Evolutionary conservation across 2,888 invertebrate genomes (phyloP), one percentile per base, ranked within the genome.

Genomic region (Prionchulus punctatus): DNA sequence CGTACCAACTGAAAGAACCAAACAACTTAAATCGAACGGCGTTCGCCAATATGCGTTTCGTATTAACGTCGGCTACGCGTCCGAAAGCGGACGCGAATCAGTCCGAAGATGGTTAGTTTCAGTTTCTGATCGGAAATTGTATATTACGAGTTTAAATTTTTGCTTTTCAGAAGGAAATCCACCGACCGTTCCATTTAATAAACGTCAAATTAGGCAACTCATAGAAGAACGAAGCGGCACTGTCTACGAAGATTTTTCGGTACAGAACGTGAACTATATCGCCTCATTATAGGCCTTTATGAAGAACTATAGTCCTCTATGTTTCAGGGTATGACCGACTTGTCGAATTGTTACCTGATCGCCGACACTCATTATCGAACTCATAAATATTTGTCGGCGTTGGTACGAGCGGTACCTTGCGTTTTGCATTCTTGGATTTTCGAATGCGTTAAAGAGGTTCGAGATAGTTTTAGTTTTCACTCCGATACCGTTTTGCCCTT

Each of bases 41-140:
- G 23, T 67, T 67, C 58, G 55, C 47, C 1, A 62, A 60, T n/a
- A 60, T 62, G 57, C 51, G 59, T 3, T 69, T 69, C 58, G 63
- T 68, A 21, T 58, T 68, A 30, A 69, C 69, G 1, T 66, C 67
- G 0, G 68, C 69, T 1, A 67, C 60, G 3, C 47, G 54, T 2
- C 28, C 53, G 23, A 54, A 43, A 28, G 57, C 26, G 2, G 30
- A 48, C 18, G 43, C 7, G 18, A 36, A 23, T 31, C n/a, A 52
- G 23, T 21, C 30, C 15, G 52, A 42, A 18, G 45, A 23, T 45
- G 56, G 56, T 56, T 54, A 45, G 23, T 36, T 36, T 36, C 36
- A 12, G 12, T 36, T 18, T 36, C 18, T 36, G 18, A 36, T 18
- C 36, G 7, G 12, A 36, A 36, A n/a, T n/a, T n/a, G n/a, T n/a